Conservation (phyloP, 2,797 vertebrate species). For the Amazona finschi region DNA sequence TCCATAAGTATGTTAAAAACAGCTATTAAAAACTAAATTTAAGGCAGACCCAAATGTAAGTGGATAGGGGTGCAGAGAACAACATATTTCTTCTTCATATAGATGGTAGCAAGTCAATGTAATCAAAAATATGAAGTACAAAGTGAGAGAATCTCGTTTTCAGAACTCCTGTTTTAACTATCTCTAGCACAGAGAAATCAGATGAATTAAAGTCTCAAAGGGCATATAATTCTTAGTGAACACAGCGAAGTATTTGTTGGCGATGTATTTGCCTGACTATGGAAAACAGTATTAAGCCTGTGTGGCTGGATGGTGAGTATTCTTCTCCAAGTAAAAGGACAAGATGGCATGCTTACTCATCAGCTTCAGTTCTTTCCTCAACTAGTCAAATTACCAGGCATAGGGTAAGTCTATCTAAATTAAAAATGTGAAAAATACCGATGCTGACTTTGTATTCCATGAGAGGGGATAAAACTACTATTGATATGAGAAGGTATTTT, state of each 20-base stretch:
- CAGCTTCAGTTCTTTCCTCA: neutral
- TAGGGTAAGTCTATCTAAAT: neutral
- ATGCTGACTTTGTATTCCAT: neutral
- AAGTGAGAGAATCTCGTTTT: neutral
- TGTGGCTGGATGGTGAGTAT: neutral
- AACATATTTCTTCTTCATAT: neutral
- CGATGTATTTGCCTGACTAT: neutral
- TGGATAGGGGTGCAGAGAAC: neutral
- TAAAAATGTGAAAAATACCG: neutral
- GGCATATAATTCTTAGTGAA: neutral
- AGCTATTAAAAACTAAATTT: neutral
- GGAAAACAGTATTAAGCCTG: neutral
- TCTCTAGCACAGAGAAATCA: neutral
- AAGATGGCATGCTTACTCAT: neutral
- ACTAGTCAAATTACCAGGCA: neutral
- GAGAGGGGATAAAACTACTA: neutral
- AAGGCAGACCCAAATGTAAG: neutral
- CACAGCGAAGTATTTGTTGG: neutral
- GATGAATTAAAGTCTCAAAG: neutral
- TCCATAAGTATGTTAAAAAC: neutral
- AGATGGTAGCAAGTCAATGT: neutral
- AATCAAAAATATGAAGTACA: neutral
- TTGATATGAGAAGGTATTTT: neutral
- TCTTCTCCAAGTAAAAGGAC: neutral
- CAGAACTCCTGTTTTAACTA: neutral